These are phyloP conservation scores for Chrysolina oricalcia DNA, from an alignment of 2,888 invertebrate species.

Conservation along the genomic window DNA sequence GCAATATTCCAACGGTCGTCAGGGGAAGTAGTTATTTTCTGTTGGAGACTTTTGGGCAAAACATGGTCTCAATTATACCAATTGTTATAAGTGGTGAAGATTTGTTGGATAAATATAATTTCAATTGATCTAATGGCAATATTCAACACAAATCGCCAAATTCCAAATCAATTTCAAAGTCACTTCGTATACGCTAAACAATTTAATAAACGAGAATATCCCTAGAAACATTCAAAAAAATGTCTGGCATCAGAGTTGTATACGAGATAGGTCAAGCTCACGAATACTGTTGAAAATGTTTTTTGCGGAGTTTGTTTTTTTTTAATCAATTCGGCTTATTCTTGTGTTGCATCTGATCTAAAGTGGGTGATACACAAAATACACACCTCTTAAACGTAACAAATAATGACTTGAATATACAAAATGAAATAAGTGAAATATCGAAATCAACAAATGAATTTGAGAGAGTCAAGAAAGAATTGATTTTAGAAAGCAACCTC, in stretches of 20 bases:
- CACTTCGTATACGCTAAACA: background rate
- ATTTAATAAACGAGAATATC: background rate
- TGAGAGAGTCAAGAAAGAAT: background rate
- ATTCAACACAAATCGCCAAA: background rate
- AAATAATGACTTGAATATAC: no score
- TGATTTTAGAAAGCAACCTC: background rate
- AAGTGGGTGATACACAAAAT: no score
- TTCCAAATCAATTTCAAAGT: background rate
- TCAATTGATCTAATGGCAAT: background rate
- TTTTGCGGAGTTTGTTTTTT: no score
- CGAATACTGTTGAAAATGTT: background rate
- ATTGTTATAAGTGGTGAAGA: background rate
- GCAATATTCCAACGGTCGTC: no score
- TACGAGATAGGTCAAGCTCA: background rate
- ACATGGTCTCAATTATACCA: no score
- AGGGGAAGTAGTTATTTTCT: no score
- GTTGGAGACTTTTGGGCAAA: no score
- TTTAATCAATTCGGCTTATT: no score
- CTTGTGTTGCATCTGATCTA: no score
- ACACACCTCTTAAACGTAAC: no score
- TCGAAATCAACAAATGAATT: background rate
- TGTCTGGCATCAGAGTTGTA: no score
- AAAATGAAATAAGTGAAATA: background rate
- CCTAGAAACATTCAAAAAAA: background rate
- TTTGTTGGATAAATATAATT: background rate